Evolutionary conservation across 2,888 invertebrate genomes (phyloP), one percentile per base, ranked within the genome.

Genomic region (Hypena proboscidalis): DNA sequence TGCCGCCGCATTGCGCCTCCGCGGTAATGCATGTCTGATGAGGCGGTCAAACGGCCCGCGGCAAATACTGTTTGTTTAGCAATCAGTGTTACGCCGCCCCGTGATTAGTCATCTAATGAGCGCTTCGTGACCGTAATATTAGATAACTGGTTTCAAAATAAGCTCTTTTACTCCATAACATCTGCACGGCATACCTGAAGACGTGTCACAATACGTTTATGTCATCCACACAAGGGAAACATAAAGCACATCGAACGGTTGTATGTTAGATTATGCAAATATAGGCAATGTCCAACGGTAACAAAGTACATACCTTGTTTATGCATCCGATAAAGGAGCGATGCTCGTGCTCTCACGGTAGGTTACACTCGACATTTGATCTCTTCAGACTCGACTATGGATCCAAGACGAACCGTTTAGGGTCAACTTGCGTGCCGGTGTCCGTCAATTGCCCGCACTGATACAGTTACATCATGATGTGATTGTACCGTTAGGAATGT

Each of bases 401-500:
- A 69, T 74, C 23, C 32, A 57, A 57, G 60, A 63, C 53, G 60
- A 56, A 54, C 70, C 69, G 71, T 80, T 74, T 83, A 74, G 77
- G 77, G 74, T 70, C 67, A 64, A 55, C 68, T 63, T 69, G 74
- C 75, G 70, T 77, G 71, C 58, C 66, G 57, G 55, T 63, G 76
- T 74, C 74, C 74, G 67, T 85, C 84, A 77, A 78, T 77, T 73
- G 64, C 58, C 60, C 56, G 63, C 70, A 60, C 63, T 74, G 71
- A 71, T 80, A 85, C 84, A 78, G 86, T 85, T 83, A 85, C 69
- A 72, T 74, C 76, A 70, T 75, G 80, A 82, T 76, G 74, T 63
- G 54, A 57, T 55, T 45, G 52, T 67, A 70, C 84, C 80, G 84
- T 80, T 81, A 82, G 70, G 70, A 74, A 76, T 72, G 68, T 70